phyloP scores from a whole-genome alignment of 1,140 invertebrate genomes.

The Platorchestia sp. region DNA sequence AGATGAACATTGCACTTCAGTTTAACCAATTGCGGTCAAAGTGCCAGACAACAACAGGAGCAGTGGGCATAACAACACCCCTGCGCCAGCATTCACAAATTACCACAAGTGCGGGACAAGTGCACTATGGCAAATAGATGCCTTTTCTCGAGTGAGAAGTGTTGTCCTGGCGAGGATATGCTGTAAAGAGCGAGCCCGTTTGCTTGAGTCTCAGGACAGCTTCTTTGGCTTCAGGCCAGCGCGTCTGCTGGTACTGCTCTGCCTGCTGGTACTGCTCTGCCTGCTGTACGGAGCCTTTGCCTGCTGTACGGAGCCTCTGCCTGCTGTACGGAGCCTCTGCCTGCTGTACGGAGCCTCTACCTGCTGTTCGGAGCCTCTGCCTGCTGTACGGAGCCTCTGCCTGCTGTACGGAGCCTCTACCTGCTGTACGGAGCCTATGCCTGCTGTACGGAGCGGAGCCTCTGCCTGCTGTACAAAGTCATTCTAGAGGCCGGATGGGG shows the following conservation, averaged over 20 bases:
- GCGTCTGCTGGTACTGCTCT: background rate
- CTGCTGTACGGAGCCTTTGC: background rate
- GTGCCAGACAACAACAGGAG: background rate
- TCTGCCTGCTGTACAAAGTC: background rate
- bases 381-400: background rate
- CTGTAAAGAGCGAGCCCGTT: background rate
- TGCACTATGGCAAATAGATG: background rate
- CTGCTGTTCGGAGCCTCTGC: too few species aligned
- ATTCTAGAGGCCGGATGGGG: too few species aligned
- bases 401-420: background rate
- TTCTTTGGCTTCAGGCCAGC: background rate
- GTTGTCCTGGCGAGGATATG: background rate
- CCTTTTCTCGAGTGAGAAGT: too few species aligned
- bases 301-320: background rate
- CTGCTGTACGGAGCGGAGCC: too few species aligned
- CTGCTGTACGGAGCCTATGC: background rate
- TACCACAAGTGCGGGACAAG: background rate
- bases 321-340: background rate
- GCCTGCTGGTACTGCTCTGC: background rate
- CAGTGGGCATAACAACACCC: background rate
- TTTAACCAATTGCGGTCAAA: too few species aligned
- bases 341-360: too few species aligned
- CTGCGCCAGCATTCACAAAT: background rate
- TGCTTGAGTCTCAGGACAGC: background rate
- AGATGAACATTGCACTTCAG: too few species aligned